A percentile compares a stretch with the other conserved stretches of the same genome.
Conservation (phyloP, 2,797 vertebrate genomes). For the Heliangelus exortis region DNA sequence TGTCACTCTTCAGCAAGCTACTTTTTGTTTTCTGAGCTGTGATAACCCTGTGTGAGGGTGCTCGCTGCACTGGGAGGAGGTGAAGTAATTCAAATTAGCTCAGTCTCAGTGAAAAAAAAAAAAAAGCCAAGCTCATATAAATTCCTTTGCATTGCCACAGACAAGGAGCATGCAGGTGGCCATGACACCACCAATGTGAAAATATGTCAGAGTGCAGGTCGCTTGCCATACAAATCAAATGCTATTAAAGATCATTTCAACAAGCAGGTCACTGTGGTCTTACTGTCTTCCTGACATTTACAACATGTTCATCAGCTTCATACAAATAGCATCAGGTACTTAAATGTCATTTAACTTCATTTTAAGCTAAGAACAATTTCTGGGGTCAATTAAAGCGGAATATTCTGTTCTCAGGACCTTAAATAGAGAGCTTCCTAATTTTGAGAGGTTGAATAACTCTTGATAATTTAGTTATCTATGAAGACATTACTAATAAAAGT, state of each 20-base stretch:
- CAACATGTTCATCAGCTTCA: not conserved
- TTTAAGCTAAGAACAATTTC: not conserved
- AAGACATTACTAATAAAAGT: not conserved
- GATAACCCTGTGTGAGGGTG: fast-evolving
- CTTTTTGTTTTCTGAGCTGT: not conserved
- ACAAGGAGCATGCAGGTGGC: not conserved
- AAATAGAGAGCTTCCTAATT: not conserved
- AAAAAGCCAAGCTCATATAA: not conserved
- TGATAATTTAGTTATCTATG: not conserved
- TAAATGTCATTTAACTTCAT: not conserved
- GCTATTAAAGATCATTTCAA: not conserved
- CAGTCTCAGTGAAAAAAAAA: not conserved
- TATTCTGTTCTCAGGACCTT: not conserved
- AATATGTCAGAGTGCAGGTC: not conserved
- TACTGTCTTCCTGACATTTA: not conserved
- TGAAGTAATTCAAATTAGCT: not conserved
- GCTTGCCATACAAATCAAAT: not conserved
- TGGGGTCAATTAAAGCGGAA: not conserved
- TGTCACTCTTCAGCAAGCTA: not conserved
- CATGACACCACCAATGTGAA: fast-evolving
- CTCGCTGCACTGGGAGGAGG: not conserved
- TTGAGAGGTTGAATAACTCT: not conserved
- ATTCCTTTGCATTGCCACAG: not conserved
- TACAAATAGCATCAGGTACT: not conserved
- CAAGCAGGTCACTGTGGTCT: not conserved